These are phyloP conservation scores for Herpetotheres cachinnans DNA, from an alignment of 2,113 vertebrate species.

Conservation along the genomic window DNA sequence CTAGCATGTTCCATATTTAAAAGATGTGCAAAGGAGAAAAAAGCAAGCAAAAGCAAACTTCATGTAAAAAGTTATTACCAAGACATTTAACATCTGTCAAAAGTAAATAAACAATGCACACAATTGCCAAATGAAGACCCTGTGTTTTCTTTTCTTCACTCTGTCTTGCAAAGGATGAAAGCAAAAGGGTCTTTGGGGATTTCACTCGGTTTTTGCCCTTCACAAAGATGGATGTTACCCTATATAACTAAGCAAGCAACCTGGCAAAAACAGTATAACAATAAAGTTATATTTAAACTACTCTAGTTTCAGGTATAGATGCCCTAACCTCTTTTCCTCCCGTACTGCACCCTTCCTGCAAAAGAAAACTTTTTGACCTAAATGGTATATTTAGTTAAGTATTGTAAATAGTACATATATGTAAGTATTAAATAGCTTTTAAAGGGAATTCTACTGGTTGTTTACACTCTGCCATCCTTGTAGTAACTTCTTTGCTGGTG, in stretches of 20 bases:
- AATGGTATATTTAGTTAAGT: neutral
- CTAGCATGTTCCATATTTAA: neutral
- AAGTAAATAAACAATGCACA: neutral
- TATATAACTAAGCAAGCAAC: neutral
- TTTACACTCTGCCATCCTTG: neutral
- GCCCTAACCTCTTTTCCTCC: neutral
- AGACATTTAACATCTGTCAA: neutral
- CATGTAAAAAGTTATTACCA: neutral
- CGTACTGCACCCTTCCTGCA: neutral
- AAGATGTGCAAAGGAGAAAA: neutral
- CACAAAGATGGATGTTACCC: neutral
- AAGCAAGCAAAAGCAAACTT: neutral
- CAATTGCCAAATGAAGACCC: neutral
- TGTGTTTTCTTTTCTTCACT: neutral
- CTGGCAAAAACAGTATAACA: neutral
- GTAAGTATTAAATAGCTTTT: neutral
- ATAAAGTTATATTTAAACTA: conserved; percentile 44
- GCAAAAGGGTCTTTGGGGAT: neutral
- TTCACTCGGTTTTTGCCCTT: neutral
- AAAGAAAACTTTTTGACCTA: neutral
- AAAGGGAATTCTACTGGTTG: neutral
- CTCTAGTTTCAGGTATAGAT: neutral
- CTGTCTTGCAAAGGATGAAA: neutral
- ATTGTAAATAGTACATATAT: too few species aligned
- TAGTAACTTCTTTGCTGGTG: neutral